These are phyloP conservation scores for Heliconius sara DNA, from an alignment of 2,888 invertebrate species.

Conservation along the genomic window DNA sequence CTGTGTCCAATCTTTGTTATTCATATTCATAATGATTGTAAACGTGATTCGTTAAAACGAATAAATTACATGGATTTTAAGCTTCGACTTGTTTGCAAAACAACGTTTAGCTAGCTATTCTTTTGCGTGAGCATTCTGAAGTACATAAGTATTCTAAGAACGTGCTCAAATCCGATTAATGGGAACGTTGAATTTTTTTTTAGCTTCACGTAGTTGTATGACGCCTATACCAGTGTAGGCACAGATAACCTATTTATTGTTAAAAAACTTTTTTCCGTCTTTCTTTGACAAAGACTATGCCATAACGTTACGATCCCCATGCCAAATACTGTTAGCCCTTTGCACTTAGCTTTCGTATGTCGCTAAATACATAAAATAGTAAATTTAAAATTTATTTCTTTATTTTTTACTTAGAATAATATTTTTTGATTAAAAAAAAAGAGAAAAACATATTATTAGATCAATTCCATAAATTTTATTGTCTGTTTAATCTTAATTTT, in stretches of 20 bases:
- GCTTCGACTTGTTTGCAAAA: constrained; percentile 7
- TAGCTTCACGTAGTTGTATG: neutral
- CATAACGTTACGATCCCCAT: too few species aligned
- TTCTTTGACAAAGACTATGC: too few species aligned
- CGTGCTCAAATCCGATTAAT: neutral
- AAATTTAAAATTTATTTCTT: neutral
- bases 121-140: neutral
- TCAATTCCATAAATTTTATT: constrained; percentile 12
- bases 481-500: neutral
- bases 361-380: neutral
- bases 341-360: too few species aligned
- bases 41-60: constrained; percentile 7
- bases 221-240: too few species aligned
- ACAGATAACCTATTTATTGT: too few species aligned
- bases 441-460: neutral
- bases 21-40: neutral
- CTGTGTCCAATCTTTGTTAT: neutral
- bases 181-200: neutral
- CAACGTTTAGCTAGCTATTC: neutral
- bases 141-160: neutral
- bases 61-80: constrained; percentile 11
- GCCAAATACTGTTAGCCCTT: too few species aligned
- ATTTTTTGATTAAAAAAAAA: neutral
- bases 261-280: too few species aligned
- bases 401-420: neutral